phyloP scores from a whole-genome alignment of 2,113 vertebrate species.

The Origma solitaria region DNA sequence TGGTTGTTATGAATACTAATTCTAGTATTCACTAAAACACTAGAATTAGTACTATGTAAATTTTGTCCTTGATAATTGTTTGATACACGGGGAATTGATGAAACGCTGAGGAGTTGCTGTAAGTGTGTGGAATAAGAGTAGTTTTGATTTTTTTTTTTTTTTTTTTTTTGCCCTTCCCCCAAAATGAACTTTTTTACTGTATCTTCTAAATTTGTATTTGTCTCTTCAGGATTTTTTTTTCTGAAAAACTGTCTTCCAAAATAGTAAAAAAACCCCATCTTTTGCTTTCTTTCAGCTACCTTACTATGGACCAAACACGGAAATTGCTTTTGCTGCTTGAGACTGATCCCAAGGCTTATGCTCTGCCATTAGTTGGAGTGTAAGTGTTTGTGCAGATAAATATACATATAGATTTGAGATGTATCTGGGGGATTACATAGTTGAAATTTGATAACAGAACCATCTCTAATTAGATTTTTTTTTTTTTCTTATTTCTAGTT shows the following conservation, averaged over 20 bases:
- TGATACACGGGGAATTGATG: not conserved
- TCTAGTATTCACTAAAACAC: not conserved
- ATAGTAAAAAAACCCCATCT: not conserved
- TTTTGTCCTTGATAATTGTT: not conserved
- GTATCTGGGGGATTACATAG: not conserved
- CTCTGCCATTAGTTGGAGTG: conserved; percentile 90
- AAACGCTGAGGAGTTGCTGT: not conserved
- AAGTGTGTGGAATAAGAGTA: not conserved
- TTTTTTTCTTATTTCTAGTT: conserved; percentile 72
- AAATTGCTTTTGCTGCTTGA: conserved; percentile 91
- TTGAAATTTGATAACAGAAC: not conserved
- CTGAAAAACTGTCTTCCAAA: not conserved
- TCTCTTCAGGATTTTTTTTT: not conserved
- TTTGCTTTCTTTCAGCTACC: conserved; percentile 77
- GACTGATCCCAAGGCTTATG: conserved; percentile 89
- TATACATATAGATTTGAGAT: not conserved
- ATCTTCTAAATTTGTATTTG: not conserved
- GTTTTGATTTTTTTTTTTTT: not conserved
- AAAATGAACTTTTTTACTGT: not conserved
- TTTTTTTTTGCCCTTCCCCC: accelerated
- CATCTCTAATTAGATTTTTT: not conserved
- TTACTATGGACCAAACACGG: conserved; percentile 94
- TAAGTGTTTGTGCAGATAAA: conserved; percentile 72
- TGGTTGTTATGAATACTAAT: not conserved
- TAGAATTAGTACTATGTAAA: not conserved